phyloP scores from a whole-genome alignment of 2,888 invertebrate genomes.

The Thymelicus sylvestris region DNA sequence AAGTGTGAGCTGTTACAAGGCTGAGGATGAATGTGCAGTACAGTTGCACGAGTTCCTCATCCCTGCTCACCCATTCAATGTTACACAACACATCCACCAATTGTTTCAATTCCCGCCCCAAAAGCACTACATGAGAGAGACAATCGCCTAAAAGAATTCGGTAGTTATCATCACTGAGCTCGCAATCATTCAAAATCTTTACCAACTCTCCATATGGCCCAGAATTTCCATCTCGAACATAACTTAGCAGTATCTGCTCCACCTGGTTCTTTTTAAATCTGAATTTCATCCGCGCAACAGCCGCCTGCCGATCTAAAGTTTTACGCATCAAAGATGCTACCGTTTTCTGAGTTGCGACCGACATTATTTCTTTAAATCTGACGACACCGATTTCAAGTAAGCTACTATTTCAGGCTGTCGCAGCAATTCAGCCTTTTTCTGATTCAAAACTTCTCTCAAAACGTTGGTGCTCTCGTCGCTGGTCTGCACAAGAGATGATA shows the following conservation, averaged over 20 bases:
- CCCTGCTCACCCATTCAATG: slow-evolving; percentile 68
- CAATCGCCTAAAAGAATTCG: slow-evolving; percentile 72
- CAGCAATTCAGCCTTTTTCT: slow-evolving; percentile 76
- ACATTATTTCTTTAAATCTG: slow-evolving; percentile 78
- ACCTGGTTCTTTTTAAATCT: slow-evolving; percentile 75
- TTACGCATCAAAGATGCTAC: slow-evolving; percentile 76
- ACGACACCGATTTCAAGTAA: slow-evolving; percentile 70
- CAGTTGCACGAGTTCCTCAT: slow-evolving; percentile 61
- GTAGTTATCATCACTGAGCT: slow-evolving; percentile 73
- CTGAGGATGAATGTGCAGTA: slow-evolving; percentile 68
- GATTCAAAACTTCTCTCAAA: slow-evolving; percentile 74
- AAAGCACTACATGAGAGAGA: slow-evolving; percentile 67
- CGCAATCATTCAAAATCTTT: slow-evolving; percentile 71
- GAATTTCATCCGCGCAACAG: slow-evolving; percentile 69
- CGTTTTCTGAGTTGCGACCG: slow-evolving; percentile 68
- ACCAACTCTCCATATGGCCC: slow-evolving; percentile 77
- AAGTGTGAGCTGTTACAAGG: slow-evolving; percentile 76
- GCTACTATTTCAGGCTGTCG: slow-evolving; percentile 77
- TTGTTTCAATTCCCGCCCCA: slow-evolving; percentile 68
- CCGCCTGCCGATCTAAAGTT: slow-evolving; percentile 70
- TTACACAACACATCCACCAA: slow-evolving; percentile 70
- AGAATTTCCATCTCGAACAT: slow-evolving; percentile 63
- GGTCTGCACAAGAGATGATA: slow-evolving; percentile 25
- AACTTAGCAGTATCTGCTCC: slow-evolving; percentile 70
- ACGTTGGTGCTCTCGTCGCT: slow-evolving; percentile 73